These are phyloP conservation scores for Notothenia coriiceps DNA, from an alignment of 2,113 vertebrate genomes.

Conservation along the genomic window DNA sequence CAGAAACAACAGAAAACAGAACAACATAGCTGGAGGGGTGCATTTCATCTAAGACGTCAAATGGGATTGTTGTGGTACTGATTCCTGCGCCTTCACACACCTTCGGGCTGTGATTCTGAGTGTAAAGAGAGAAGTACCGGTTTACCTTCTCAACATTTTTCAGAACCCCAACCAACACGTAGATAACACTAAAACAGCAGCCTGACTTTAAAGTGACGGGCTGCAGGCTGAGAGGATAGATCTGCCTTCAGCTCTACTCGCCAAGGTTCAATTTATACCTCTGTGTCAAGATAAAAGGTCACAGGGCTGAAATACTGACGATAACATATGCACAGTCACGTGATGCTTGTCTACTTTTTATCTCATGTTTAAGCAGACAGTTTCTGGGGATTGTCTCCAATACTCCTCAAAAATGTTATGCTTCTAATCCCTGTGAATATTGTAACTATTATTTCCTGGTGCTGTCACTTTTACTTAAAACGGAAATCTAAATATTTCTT, in stretches of 20 bases:
- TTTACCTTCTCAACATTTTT: conserved; percentile 6
- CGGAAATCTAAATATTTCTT: not conserved
- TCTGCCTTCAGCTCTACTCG: conserved; percentile 6
- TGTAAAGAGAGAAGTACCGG: conserved; percentile 3
- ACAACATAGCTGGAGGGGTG: conserved; percentile 11
- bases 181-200: conserved; percentile 24
- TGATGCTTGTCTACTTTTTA: conserved; percentile 19
- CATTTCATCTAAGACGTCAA: conserved; percentile 10
- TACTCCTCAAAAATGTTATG: not conserved
- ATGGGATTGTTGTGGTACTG: not conserved
- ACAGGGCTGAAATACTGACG: conserved; percentile 6
- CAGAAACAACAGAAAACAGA: conserved; percentile 15
- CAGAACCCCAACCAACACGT: conserved; percentile 2
- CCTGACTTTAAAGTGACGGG: conserved; percentile 8
- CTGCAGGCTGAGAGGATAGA: not conserved
- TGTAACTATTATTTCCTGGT: conserved; percentile 4
- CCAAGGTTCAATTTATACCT: conserved; percentile 16
- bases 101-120: conserved; percentile 23
- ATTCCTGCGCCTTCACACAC: conserved; percentile 9
- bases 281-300: conserved; percentile 15
- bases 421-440: not conserved
- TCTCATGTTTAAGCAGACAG: not conserved
- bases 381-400: not conserved
- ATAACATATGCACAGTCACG: conserved; percentile 32
- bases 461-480: not conserved